A percentile compares a stretch with the other conserved stretches of the same genome.
Evolutionary conservation across 1,140 invertebrate genomes (phyloP).

Genomic region (Nasonia giraulti): DNA sequence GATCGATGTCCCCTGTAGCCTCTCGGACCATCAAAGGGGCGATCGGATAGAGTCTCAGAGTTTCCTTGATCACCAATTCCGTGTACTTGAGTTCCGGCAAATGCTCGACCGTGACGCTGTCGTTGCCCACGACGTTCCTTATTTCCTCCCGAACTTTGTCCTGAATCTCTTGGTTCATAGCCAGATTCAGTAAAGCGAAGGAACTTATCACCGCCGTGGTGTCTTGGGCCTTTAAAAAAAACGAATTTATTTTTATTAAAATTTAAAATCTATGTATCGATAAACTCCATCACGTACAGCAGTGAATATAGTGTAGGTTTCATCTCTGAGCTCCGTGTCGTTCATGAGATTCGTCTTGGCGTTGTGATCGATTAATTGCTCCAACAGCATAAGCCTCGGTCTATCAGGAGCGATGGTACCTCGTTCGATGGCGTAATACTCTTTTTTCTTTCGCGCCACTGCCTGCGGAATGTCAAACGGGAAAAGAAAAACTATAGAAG

Average conservation of each 20-base stretch:
- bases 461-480: neutral
- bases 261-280: neutral
- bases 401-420: slow-evolving; percentile 29
- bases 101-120: slow-evolving; percentile 74
- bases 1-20: slow-evolving; percentile 71
- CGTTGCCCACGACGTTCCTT: slow-evolving; percentile 71
- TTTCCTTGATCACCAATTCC: slow-evolving; percentile 79
- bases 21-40: slow-evolving; percentile 76
- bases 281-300: slow-evolving; percentile 11
- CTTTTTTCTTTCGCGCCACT: slow-evolving; percentile 71
- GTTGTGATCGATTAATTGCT: slow-evolving; percentile 53
- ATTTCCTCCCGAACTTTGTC: slow-evolving; percentile 74
- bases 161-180: slow-evolving; percentile 77
- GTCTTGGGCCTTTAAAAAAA: slow-evolving; percentile 80
- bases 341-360: slow-evolving; percentile 60
- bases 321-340: slow-evolving; percentile 56
- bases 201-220: slow-evolving; percentile 75
- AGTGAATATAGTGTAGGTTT: slow-evolving; percentile 35
- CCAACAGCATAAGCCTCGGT: slow-evolving; percentile 51
- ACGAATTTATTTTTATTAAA: neutral
- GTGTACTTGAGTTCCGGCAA: slow-evolving; percentile 76
- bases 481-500: neutral
- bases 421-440: slow-evolving; percentile 46
- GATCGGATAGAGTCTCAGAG: slow-evolving; percentile 76
- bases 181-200: slow-evolving; percentile 73